Conservation (phyloP, 2,797 vertebrate genomes). For the Centroberyx gerrardi region DNA sequence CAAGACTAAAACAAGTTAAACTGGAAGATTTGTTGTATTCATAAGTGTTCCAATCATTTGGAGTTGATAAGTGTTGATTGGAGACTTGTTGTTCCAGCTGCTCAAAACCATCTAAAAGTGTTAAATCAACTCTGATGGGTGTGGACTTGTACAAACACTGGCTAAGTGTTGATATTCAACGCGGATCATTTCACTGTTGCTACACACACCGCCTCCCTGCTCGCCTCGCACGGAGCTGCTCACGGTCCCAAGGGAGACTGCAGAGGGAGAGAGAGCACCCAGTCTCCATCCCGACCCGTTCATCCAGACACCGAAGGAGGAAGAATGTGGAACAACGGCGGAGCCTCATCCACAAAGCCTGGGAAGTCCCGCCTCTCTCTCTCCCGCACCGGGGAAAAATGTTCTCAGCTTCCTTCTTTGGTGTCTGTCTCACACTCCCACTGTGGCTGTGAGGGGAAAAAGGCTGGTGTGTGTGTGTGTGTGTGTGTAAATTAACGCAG, state of each 20-base stretch:
- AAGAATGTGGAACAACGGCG: constrained; percentile 82
- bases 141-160: too few relatives aligned
- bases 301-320: constrained; percentile 82
- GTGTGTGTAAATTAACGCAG: background rate
- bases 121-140: too few relatives aligned
- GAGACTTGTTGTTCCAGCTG: too few relatives aligned
- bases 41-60: too few relatives aligned
- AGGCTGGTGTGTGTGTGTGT: background rate
- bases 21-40: too few relatives aligned
- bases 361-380: constrained; percentile 20
- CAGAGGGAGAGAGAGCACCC: constrained; percentile 71
- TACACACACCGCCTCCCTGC: background rate
- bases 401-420: constrained; percentile 14
- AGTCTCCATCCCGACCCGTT: constrained; percentile 85
- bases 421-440: background rate
- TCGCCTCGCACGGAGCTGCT: constrained; percentile 6
- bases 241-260: constrained; percentile 56
- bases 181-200: background rate
- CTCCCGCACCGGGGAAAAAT: constrained; percentile 8
- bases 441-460: background rate
- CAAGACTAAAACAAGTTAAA: too few relatives aligned
- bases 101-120: too few relatives aligned
- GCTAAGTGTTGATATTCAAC: too few relatives aligned
- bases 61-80: too few relatives aligned
- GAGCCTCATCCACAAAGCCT: constrained; percentile 62